Evolutionary conservation across 64 coral and sea anemone species (phyloP).

Genomic region (Porites lutea): DNA sequence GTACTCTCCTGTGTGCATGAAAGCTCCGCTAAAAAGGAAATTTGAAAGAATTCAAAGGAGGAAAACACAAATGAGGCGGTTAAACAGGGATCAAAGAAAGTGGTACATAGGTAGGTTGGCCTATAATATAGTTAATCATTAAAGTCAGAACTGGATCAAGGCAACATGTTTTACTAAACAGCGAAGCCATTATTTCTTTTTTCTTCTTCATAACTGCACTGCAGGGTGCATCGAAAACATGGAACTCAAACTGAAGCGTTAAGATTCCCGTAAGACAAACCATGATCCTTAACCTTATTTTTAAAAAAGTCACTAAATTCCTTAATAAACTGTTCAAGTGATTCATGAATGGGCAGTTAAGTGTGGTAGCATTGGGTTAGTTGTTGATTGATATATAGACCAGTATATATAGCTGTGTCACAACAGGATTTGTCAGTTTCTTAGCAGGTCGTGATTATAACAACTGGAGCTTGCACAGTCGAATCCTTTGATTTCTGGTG

Average conservation of each 20-base stretch:
- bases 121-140: conserved; percentile 20
- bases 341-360: conserved; percentile 5
- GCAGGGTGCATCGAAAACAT: not conserved
- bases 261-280: not conserved
- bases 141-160: conserved; percentile 47
- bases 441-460: too few relatives aligned
- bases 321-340: conserved; percentile 26
- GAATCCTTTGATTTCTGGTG: too few relatives aligned
- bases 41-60: too few relatives aligned
- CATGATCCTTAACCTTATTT: conserved; percentile 37
- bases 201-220: not conserved
- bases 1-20: too few relatives aligned
- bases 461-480: too few relatives aligned
- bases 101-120: too few relatives aligned
- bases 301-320: conserved; percentile 55
- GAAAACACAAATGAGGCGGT: too few relatives aligned
- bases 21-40: too few relatives aligned
- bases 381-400: too few relatives aligned
- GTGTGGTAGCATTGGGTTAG: not conserved
- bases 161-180: not conserved
- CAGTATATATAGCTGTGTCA: too few relatives aligned
- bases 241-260: conserved; percentile 1
- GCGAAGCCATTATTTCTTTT: not conserved
- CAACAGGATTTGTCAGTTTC: too few relatives aligned
- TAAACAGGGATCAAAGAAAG: too few relatives aligned